Percentiles rank a stretch among this genome's conserved stretches.
Conservation (phyloP, 2,888 invertebrate species). For the Ferdinandea cuprea region DNA sequence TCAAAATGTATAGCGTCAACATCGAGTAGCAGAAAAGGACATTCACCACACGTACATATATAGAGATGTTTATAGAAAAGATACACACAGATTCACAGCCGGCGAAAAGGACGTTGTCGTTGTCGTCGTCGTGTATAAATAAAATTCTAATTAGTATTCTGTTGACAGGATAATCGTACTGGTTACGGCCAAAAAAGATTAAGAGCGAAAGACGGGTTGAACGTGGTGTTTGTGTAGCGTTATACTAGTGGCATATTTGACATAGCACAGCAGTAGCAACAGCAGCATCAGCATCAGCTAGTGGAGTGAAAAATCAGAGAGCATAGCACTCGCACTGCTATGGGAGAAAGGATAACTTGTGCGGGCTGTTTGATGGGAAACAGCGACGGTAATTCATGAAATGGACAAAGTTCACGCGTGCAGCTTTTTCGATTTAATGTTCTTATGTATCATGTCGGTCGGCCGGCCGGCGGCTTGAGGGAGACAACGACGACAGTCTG, state of each 20-base stretch:
- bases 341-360: conserved; percentile 1
- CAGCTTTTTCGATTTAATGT: conserved; percentile 43
- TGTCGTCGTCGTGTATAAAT: conserved; percentile 75
- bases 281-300: conserved; percentile 1
- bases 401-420: conserved; percentile 47
- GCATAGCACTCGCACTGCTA: conserved; percentile 14
- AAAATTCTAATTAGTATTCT: conserved; percentile 83
- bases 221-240: conserved; percentile 43
- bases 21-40: conserved; percentile 41
- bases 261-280: conserved; percentile 11
- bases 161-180: conserved; percentile 83
- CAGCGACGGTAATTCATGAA: neutral
- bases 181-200: conserved; percentile 38
- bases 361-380: neutral
- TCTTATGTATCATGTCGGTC: no score
- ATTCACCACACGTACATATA: conserved; percentile 16
- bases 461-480: neutral
- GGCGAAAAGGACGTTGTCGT: conserved; percentile 63
- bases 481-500: neutral
- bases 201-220: conserved; percentile 4
- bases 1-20: conserved; percentile 35
- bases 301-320: conserved; percentile 51
- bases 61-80: neutral
- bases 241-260: conserved; percentile 56
- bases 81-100: conserved; percentile 8